These are phyloP conservation scores for Mohoua ochrocephala DNA, from an alignment of 2,113 vertebrate species.

Conservation along the genomic window DNA sequence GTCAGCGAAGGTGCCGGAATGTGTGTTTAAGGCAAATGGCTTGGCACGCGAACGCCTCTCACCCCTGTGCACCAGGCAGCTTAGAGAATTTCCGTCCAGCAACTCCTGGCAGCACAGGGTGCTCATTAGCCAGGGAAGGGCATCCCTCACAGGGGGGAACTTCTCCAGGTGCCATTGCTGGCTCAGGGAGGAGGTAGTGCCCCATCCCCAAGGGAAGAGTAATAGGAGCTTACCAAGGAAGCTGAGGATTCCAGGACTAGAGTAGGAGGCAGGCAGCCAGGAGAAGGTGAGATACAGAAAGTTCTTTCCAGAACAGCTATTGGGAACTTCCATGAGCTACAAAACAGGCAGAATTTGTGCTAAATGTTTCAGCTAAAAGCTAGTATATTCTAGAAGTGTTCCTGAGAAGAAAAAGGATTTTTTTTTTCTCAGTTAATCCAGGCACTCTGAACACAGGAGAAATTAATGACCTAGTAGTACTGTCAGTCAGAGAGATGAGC, in stretches of 20 bases:
- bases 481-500: background rate
- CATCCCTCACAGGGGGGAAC: background rate
- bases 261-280: background rate
- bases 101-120: background rate
- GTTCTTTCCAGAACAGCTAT: background rate
- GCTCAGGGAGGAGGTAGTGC: background rate
- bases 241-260: background rate
- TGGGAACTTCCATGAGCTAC: background rate
- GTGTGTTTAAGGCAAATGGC: conserved; percentile 41
- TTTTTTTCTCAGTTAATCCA: background rate
- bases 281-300: background rate
- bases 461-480: background rate
- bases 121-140: background rate
- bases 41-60: background rate
- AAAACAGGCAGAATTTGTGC: background rate
- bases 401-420: background rate
- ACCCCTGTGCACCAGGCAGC: background rate
- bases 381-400: background rate
- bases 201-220: background rate
- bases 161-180: background rate
- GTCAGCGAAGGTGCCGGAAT: conserved; percentile 21
- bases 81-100: background rate
- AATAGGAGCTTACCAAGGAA: background rate
- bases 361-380: background rate
- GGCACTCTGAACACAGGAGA: background rate